Evolutionary conservation across 1,140 invertebrate genomes (phyloP), one percentile per base, ranked within the genome.

Genomic region (Conopomorpha cramerella): DNA sequence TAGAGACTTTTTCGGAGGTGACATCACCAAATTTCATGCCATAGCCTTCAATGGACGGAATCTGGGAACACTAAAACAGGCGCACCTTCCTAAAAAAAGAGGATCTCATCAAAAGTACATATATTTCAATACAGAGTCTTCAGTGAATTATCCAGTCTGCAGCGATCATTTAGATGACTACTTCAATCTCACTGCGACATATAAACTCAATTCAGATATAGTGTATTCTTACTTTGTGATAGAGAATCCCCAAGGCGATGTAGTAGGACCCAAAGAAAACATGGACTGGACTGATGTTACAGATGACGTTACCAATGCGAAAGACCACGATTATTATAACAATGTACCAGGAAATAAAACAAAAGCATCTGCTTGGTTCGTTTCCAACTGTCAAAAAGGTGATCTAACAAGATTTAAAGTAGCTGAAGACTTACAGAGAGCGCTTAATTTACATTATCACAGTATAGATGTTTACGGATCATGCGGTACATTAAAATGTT

Each of bases 361-460:
- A 7, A 81, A 78, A 39, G 55, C 73, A 0, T 81, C 81, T 1
- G 81, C 81, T 3, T 88, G 86, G 86, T 81, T 89, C 44, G 84
- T 87, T 1, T 86, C 83, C 26, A 83, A 89, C 54, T 90, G 88
- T 55, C n/a, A n/a, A n/a, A n/a, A n/a, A n/a, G n/a, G n/a, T n/a
- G n/a, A n/a, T n/a, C n/a, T n/a, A n/a, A n/a, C n/a, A n/a, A n/a
- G n/a, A n/a, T n/a, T n/a, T n/a, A n/a, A n/a, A n/a, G n/a, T n/a
- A 23, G 10, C 19, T 23, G 19, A 23, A 23, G 19, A 23, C 19
- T 23, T 23, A 6, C n/a, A n/a, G n/a, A n/a, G n/a, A n/a, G 19
- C 10, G 10, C 10, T 23, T 23, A 6, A 6, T 23, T 6, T 4
- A 23, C 10, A 23, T 10, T 10, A 23, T 23, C 10, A 23, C 19